phyloP scores from a whole-genome alignment of 1,140 invertebrate genomes.

The Helicoverpa zea region DNA sequence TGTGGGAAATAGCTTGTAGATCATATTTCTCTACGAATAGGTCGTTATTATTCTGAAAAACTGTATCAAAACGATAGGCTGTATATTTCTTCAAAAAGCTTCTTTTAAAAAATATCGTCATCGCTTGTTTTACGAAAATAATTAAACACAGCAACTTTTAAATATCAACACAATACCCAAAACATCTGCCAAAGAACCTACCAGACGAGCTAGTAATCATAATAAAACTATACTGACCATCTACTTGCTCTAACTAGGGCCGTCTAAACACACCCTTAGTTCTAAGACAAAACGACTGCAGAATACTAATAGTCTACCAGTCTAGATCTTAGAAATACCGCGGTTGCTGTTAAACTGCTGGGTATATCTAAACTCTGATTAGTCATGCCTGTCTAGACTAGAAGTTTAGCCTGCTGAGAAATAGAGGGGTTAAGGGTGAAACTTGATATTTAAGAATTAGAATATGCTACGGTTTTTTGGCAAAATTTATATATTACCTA shows the following conservation, averaged over 20 bases:
- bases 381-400: slow-evolving; percentile 24
- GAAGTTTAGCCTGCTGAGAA: neutral
- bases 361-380: neutral
- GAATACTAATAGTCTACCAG: slow-evolving; percentile 8
- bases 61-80: no score
- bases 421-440: neutral
- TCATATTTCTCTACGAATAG: no score
- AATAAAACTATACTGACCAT: neutral
- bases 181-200: no score
- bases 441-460: neutral
- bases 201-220: neutral
- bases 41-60: no score
- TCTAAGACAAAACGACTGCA: neutral
- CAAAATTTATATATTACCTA: no score
- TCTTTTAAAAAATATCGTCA: no score
- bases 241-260: neutral
- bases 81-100: no score
- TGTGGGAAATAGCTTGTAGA: no score
- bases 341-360: neutral
- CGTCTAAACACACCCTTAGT: slow-evolving; percentile 1
- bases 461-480: neutral
- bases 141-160: no score
- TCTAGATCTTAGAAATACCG: slow-evolving; percentile 1
- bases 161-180: no score
- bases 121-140: no score